These are phyloP conservation scores for Pogona vitticeps DNA, from an alignment of 2,113 vertebrate genomes.

Conservation along the genomic window DNA sequence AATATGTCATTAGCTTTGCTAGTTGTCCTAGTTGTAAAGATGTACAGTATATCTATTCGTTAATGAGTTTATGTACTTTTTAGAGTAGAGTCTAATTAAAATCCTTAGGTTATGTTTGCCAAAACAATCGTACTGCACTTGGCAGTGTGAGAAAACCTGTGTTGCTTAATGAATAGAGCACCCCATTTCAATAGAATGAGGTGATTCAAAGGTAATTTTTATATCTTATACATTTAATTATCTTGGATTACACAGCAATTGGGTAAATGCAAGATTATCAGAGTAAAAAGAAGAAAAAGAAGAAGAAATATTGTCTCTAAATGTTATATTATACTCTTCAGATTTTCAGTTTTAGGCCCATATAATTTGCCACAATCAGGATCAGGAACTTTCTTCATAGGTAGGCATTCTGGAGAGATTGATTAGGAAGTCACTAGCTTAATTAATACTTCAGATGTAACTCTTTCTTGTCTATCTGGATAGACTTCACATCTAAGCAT, in stretches of 20 bases:
- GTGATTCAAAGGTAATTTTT: constrained; percentile 60
- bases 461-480: neutral
- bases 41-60: constrained; percentile 48
- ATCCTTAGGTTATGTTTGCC: constrained; percentile 54
- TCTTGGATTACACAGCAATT: constrained; percentile 45
- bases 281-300: neutral
- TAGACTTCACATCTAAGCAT: neutral
- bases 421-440: neutral
- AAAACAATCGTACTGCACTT: constrained; percentile 27
- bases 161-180: constrained; percentile 50
- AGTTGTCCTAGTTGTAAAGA: constrained; percentile 57
- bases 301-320: neutral
- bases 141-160: constrained; percentile 50
- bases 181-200: constrained; percentile 49
- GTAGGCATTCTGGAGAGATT: neutral
- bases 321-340: neutral
- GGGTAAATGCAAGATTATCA: constrained; percentile 18
- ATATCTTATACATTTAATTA: constrained; percentile 55
- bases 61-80: constrained; percentile 57
- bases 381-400: neutral
- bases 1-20: constrained; percentile 36
- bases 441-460: neutral
- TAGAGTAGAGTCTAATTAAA: constrained; percentile 60
- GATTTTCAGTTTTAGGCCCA: neutral
- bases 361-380: neutral